Base-by-base conservation (phyloP, 2,113 vertebrate species). In the Pseudolaguvia tuberculata region DNA sequence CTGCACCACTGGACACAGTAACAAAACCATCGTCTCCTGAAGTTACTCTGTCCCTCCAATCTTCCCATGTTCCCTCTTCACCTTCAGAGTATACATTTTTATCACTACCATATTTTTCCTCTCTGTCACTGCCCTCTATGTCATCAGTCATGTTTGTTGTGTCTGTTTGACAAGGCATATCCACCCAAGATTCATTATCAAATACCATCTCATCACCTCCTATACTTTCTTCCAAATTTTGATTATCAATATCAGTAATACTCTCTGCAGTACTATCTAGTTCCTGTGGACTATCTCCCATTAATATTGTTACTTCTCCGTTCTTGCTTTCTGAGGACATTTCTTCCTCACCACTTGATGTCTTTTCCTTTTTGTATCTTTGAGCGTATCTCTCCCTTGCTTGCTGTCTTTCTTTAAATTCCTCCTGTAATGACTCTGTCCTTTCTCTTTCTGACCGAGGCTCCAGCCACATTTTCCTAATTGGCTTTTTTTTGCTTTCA, bases 381-480 rank as follows among this genome's bases (percentile, higher is more conserved):
- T 88, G 84, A 50, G 78, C 72, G 77, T 82, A 81, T 80, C 83
- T 81, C 73, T 77, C 80, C 75, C 72, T 82, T 18, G 63, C 47
- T 59, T 20, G 76, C 21, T 85, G 78, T 78, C 77, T 77, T 23
- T 86, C 80, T 73, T 18, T 45, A 23, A 72, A 74, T 20, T 86
- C 67, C 0, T 81, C 78, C 47, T 78, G 78, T 61, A 70, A 25
- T 8, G 77, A 63, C 15, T 79, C 81, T 73, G 75, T 80, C 61
- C 73, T 85, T 58, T 77, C 77, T 50, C 70, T 86, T 55, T 59
- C 79, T 62, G 78, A 81, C 72, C 80, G 83, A 55, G 90, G 89
- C 62, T 88, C 84, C 81, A 89, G 86, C 90, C 91, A 91, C 88
- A 88, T 87, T 84, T 81, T 88, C 48, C 76, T 84, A 57, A 59